phyloP scores from a whole-genome alignment of 2,113 vertebrate genomes.

The Laticauda colubrina region DNA sequence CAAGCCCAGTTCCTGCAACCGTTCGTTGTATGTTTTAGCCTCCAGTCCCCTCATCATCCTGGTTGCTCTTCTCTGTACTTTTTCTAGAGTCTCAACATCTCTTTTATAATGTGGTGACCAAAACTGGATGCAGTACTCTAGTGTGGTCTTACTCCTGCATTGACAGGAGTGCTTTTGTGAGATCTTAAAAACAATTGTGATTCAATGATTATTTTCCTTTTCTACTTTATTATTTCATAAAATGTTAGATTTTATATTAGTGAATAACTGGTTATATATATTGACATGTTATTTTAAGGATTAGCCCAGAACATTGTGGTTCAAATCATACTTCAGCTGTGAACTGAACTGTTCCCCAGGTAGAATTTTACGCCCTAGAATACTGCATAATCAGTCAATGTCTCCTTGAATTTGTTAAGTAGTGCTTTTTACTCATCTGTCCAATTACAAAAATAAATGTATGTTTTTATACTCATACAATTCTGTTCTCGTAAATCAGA shows the following conservation, averaged over 20 bases:
- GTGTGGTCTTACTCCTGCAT: too few species aligned
- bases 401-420: not conserved
- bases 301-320: not conserved
- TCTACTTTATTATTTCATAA: not conserved
- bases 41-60: too few species aligned
- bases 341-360: not conserved
- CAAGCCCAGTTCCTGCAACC: too few species aligned
- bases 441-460: not conserved
- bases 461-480: not conserved
- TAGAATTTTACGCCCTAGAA: not conserved
- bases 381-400: not conserved
- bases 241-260: not conserved
- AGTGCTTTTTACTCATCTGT: not conserved
- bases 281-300: not conserved
- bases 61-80: too few species aligned
- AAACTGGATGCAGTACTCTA: too few species aligned
- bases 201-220: not conserved
- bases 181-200: conserved; percentile 5
- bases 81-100: too few species aligned
- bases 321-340: not conserved
- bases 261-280: not conserved
- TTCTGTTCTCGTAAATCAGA: not conserved
- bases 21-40: too few species aligned
- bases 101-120: too few species aligned
- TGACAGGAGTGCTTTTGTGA: conserved; percentile 1